Base-by-base conservation (phyloP, 2,888 invertebrate species). In the Asteroscopus sphinx region DNA sequence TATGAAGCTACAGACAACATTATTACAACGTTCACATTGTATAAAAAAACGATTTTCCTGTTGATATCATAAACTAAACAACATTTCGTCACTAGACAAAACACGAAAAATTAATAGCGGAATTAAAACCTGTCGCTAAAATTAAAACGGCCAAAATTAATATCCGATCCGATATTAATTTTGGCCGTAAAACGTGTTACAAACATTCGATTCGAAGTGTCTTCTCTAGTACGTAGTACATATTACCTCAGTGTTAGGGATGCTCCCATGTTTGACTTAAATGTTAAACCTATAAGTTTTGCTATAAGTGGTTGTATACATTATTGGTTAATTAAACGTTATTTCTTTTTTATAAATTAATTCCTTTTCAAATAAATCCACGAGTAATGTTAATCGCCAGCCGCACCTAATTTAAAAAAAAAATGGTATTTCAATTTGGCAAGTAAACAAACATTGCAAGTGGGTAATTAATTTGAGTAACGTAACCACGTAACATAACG, bases 401-500 rank as follows among this genome's bases (percentile, higher is more conserved):
- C 41, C n/a, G 9, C 13, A 9, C 2, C 11, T 32, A 36, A 21
- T 21, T 1, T 41, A 28, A 21, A 11, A 37, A 54, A 42, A 49
- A 41, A 32, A 26, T 45, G 13, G 16, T 16, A 47, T 56, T 58
- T 67, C 58, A 46, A 58, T 60, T 70, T 55, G 65, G 67, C 51
- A 55, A 63, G 42, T 46, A 62, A 68, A 64, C 53, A 55, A 57
- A 49, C 42, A 57, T 41, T 28, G 48, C 30, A 52, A 49, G 58
- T 40, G 54, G 35, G 26, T 44, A 44, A 58, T 69, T 73, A 69
- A 60, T 60, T 67, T 63, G 46, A 45, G 42, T 39, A 58, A 47
- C 30, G 42, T 56, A 56, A 39, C 15, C 8, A 26, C 66, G 21
- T 21, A 21, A 21, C 21, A 6, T 21, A 21, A 39, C 52, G 44